Conservation (phyloP, 2,888 invertebrate genomes). For the Cremastobaeus sp. region DNA sequence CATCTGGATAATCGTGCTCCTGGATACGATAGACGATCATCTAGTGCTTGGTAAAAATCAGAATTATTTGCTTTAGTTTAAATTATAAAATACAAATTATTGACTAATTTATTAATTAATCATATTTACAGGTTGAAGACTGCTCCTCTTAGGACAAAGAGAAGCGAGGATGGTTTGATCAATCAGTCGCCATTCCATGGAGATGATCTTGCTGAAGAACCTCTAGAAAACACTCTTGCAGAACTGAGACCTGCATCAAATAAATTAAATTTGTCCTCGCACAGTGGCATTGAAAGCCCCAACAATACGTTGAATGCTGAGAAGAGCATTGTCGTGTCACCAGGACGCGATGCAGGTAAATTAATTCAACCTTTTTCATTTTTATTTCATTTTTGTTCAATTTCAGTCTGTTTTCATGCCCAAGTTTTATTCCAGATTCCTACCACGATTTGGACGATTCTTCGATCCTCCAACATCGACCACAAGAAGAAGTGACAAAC, state of each 20-base stretch:
- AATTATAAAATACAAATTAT: background rate
- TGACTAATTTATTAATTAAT: background rate
- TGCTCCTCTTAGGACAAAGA: constrained; percentile 61
- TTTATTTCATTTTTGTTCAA: constrained; percentile 1
- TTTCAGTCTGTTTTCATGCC: too few species aligned
- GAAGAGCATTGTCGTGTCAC: constrained; percentile 62
- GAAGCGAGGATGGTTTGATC: constrained; percentile 66
- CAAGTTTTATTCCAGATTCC: constrained; percentile 64
- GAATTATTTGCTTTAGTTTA: background rate
- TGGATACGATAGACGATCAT: constrained; percentile 54
- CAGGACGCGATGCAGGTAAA: constrained; percentile 64
- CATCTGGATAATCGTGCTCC: constrained; percentile 62
- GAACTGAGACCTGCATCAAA: constrained; percentile 69
- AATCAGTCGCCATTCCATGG: constrained; percentile 65
- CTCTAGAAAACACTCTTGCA: constrained; percentile 72
- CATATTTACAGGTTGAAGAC: constrained; percentile 66
- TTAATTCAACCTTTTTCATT: constrained; percentile 3
- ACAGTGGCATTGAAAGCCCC: constrained; percentile 36
- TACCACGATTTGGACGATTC: constrained; percentile 67
- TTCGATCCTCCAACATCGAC: constrained; percentile 61
- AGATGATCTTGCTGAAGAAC: constrained; percentile 64
- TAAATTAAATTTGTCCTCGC: constrained; percentile 49
- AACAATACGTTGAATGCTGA: constrained; percentile 63
- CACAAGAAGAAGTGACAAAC: constrained; percentile 80
- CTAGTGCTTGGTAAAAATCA: constrained; percentile 64